Evolutionary conservation across 2,113 vertebrate species (phyloP), one percentile per base, ranked within the genome.

Genomic region (Onychorhynchus coronatus): DNA sequence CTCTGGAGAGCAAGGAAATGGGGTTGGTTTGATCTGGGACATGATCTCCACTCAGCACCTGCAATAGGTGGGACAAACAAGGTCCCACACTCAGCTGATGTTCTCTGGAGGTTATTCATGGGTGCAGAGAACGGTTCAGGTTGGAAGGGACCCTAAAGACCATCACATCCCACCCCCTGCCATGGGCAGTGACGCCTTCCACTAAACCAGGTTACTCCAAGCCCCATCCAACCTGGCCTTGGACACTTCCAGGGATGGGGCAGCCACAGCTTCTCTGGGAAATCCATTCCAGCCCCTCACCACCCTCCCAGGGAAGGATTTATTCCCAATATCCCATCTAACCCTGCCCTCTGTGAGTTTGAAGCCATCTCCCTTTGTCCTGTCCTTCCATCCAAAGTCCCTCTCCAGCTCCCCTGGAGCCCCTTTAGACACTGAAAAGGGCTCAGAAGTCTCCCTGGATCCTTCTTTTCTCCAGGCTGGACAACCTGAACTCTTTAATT

Each of bases 191-290:
- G 24, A 56, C 31, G 49, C 6, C 12, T 83, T 3, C 41, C 56
- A 42, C n/a, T 9, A 11, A 41, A 41, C 9, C 47, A 70, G 12
- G 55, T 1, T 56, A 25, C 14, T 84, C 72, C 72, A 77, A 55
- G 14, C 25, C 14, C 3, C 0, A 0, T 47, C 30, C 62, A 62
- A 0, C 2, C 20, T 55, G 30, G 0, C 11, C 41, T 63, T 27
- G 63, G 4, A 37, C 56, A 37, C 31, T 63, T 28, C 14, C 72
- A 90, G 35, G 49, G 41, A 14, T 56, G 25, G n/a, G 3, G 12
- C 41, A 90, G 41, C 18, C 88, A 42, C 35, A 56, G 25, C 27
- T 70, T 19, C 2, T 47, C 35, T 70, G 41, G 41, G 22, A 4
- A 62, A 9, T 5, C 41, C 19, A 4, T 55, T 11, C 44, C 12